Percentiles rank a stretch among this genome's conserved stretches.
These are phyloP conservation scores for Amphipoea oculea DNA, from an alignment of 2,888 invertebrate species.

Conservation along the genomic window DNA sequence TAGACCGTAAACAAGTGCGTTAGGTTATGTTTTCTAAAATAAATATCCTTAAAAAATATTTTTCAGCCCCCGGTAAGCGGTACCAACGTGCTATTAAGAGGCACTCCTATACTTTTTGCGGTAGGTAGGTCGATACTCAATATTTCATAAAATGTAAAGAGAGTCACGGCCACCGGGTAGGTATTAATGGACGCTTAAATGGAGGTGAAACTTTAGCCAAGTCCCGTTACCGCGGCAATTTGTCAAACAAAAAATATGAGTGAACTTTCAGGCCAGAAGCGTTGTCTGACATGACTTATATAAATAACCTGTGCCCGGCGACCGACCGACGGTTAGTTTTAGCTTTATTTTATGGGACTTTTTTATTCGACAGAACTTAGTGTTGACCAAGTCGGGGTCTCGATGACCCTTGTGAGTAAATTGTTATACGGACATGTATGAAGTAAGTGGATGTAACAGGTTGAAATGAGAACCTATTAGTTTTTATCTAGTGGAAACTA, in stretches of 20 bases:
- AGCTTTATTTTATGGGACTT: slow-evolving; percentile 76
- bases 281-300: slow-evolving; percentile 87
- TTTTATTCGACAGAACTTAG: slow-evolving; percentile 73
- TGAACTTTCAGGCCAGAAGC: slow-evolving; percentile 85
- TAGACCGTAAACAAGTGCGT: neutral
- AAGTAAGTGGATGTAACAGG: slow-evolving; percentile 45
- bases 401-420: slow-evolving; percentile 60
- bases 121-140: slow-evolving; percentile 63
- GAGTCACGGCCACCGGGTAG: slow-evolving; percentile 78
- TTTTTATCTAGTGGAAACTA: neutral
- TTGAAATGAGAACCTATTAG: slow-evolving; percentile 16
- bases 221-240: slow-evolving; percentile 88
- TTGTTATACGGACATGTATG: slow-evolving; percentile 47
- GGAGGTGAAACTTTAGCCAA: slow-evolving; percentile 88
- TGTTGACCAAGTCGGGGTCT: slow-evolving; percentile 64
- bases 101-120: slow-evolving; percentile 48
- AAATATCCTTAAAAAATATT: neutral
- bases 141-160: slow-evolving; percentile 76
- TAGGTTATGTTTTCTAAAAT: neutral
- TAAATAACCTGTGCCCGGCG: slow-evolving; percentile 81
- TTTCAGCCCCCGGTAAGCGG: neutral
- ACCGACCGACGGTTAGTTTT: slow-evolving; percentile 77
- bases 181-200: slow-evolving; percentile 86
- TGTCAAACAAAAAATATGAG: slow-evolving; percentile 89
- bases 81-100: slow-evolving; percentile 7